Evolutionary conservation across 1,140 invertebrate species (phyloP), one percentile per base, ranked within the genome.

Genomic region (Riptortus pedestris): DNA sequence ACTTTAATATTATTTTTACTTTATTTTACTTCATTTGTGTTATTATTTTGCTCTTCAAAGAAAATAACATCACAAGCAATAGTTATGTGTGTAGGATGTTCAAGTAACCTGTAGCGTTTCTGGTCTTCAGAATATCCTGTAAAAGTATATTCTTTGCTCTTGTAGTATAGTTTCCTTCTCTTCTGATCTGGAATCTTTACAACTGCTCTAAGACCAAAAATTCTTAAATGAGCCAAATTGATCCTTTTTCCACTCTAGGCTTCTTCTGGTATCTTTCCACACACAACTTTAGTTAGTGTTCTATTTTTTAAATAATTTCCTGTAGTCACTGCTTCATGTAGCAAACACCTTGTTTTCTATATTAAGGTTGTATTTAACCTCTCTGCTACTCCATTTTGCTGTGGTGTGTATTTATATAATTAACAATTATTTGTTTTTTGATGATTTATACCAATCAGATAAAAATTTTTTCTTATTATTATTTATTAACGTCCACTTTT

Each of bases 221-320:
- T 64, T 38, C 62, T 31, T 22, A 71, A 52, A 59, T 68, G 61
- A 45, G 29, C 52, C 51, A 59, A 20, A 51, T 60, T 65, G 3
- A 73, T 71, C 58, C 73, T 75, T 51, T 64, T 65, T 7, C 68
- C 69, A 55, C 51, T 67, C 67, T 73, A 77, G 7, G 71, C 22
- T 64, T 77, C 74, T 38, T 70, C 62, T n/a, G 75, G 74, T 12
- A 73, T 76, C 52, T 47, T 60, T 29, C 29, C n/a, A 14, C 4
- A n/a, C 12, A 58, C 20, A 45, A 64, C 60, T 65, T 18, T 58
- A 11, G 48, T 28, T 14, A 67, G 67, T 11, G 45, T 58, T 33
- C 75, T 62, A 69, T 79, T 79, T 60, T 71, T 68, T 16, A 78
- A 43, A 69, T 79, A 79, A 4, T 68, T 71, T 7, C 74, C 76